Base-by-base conservation (phyloP, 2,888 invertebrate species). In the Dilophus febrilis region DNA sequence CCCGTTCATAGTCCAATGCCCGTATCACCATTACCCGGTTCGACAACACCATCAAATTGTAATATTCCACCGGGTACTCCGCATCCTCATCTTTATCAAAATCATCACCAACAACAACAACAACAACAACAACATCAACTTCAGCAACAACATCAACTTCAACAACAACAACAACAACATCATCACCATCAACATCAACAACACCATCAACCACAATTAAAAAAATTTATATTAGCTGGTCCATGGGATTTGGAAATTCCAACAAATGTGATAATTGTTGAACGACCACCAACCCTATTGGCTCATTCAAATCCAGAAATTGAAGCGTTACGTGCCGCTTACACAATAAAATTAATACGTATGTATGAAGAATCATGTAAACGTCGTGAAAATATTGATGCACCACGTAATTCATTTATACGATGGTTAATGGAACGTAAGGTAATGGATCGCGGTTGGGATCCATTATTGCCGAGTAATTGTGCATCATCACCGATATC, bases 361-460 rank as follows among this genome's bases (percentile, higher is more conserved):
- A 86, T 86, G 52, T 95, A 91, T 63, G 86, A 92, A 59, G 94
- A 95, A 59, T 66, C 94, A 47, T 95, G 94, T 59, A 85, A 87
- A 61, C 82, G 88, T 1, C 71, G 94, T 48, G 88, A 91, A 63
- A 73, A 82, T 35, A 92, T 95, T 50, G 91, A 94, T 66, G 90
- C 92, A 8, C 95, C 95, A 0, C 83, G 84, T 53, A 95, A 95
- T 59, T 94, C 94, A 0, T 91, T 95, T 56, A 92, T 91, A 60
- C 75, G 87, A 36, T 97, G 95, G 95, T 61, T 95, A 40, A 82
- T 95, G 77, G 95, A 95, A 61, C 72, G 94, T 31, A 92, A 92
- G 66, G 84, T 91, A 0, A 74, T 81, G 48, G 90, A 91, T 57
- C 77, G 74, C 53, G 94, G 94, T 2, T 77, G 75, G 41, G 95